Conservation (phyloP, 2,113 vertebrate genomes). For the Amphilophus citrinellus region DNA sequence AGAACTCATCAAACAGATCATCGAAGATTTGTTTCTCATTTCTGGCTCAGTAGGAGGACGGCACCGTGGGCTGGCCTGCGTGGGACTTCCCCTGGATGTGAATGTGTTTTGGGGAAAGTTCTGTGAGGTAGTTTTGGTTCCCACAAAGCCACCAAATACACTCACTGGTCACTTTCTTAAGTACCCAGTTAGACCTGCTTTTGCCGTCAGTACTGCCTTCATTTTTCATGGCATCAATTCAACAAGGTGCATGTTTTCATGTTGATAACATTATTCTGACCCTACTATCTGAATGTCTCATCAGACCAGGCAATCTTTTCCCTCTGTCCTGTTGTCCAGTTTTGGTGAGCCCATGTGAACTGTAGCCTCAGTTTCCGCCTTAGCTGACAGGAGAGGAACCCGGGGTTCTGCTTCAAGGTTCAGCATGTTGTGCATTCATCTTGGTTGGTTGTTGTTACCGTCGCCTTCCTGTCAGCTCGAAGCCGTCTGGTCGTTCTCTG, state of each 20-base stretch:
- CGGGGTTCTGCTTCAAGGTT: no score
- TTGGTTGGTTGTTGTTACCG: no score
- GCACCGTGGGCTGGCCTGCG: neutral
- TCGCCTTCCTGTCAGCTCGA: no score
- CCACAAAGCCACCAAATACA: neutral
- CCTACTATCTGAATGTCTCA: no score
- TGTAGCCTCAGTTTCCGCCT: no score
- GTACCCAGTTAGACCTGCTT: neutral
- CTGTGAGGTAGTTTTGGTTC: neutral
- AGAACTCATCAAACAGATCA: neutral
- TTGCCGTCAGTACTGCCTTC: neutral
- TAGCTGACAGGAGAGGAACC: no score
- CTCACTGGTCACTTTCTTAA: neutral
- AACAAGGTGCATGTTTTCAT: neutral
- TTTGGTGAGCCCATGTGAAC: no score
- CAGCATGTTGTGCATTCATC: no score
- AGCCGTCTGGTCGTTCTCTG: no score
- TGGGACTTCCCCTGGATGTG: neutral
- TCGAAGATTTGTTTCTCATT: conserved; percentile 5
- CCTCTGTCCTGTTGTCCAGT: no score
- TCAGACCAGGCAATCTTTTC: no score
- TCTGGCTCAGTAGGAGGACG: neutral
- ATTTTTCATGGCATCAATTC: neutral
- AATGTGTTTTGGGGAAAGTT: neutral
- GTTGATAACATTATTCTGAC: no score